Conservation (phyloP, 2,113 vertebrate species). For the Plotosus lineatus region DNA sequence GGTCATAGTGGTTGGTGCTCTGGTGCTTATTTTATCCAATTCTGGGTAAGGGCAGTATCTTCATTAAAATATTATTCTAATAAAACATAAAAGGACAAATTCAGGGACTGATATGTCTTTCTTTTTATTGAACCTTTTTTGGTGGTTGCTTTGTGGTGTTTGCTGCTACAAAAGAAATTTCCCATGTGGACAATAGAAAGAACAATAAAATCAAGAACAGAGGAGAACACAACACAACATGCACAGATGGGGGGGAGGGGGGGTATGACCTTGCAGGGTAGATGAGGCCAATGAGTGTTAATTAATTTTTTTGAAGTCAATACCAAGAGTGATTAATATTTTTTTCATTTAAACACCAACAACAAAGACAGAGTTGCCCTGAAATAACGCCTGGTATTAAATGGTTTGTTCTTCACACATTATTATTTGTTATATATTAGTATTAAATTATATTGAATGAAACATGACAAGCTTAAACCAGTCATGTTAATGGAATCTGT, state of each 20-base stretch:
- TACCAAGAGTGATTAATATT: constrained; percentile 4
- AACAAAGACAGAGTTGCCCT: neutral
- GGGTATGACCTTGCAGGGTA: neutral
- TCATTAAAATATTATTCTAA: too few relatives aligned
- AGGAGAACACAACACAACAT: neutral
- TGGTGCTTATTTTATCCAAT: too few relatives aligned
- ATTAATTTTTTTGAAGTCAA: neutral
- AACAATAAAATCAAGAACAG: constrained; percentile 11
- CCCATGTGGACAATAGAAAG: constrained; percentile 5
- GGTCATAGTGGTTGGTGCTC: too few relatives aligned
- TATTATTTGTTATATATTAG: neutral
- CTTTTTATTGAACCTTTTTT: too few relatives aligned
- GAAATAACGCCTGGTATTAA: neutral
- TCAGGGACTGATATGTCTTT: neutral
- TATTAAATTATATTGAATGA: neutral
- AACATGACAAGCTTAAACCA: neutral
- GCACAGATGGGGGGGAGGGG: neutral
- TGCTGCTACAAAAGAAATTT: constrained; percentile 11
- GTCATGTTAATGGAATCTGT: neutral
- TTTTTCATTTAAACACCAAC: neutral
- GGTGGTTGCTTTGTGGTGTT: neutral
- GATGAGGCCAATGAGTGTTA: neutral
- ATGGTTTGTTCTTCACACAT: neutral
- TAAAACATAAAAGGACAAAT: neutral
- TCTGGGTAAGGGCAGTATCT: too few relatives aligned